Evolutionary conservation across 2,113 vertebrate genomes (phyloP).

Genomic region (Halcyon senegalensis): DNA sequence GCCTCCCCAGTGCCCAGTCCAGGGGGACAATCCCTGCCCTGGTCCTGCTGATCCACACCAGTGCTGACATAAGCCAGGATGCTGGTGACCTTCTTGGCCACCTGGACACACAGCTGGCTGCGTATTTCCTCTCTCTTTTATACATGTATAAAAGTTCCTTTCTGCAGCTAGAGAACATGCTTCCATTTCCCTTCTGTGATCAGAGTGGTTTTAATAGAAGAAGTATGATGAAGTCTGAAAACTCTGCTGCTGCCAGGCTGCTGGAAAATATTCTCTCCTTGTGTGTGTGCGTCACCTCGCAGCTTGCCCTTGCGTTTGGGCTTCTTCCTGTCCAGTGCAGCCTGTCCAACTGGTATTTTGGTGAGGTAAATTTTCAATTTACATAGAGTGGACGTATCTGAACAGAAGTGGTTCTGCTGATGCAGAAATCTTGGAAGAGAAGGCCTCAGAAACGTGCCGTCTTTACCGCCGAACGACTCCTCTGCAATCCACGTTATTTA

Average conservation of each 20-base stretch:
- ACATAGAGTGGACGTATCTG: neutral
- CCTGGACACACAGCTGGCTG: neutral
- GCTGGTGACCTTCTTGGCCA: neutral
- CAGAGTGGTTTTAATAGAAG: neutral
- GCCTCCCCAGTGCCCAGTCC: neutral
- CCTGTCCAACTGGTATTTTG: neutral
- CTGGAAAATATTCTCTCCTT: neutral
- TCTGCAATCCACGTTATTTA: neutral
- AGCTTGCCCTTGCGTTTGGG: fast-evolving
- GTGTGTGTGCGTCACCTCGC: neutral
- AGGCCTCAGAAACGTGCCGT: neutral
- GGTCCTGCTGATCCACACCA: neutral
- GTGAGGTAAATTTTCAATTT: neutral
- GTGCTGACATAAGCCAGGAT: neutral
- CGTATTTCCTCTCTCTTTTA: neutral
- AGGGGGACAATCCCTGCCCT: neutral
- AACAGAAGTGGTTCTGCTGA: neutral
- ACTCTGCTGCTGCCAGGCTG: neutral
- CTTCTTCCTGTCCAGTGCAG: neutral
- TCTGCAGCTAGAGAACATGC: neutral
- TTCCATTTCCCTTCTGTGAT: neutral
- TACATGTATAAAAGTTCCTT: neutral
- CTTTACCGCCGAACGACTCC: neutral
- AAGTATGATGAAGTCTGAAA: neutral
- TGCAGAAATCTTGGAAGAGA: neutral